Conservation (phyloP, 2,888 invertebrate genomes). For the Seira musarum region DNA sequence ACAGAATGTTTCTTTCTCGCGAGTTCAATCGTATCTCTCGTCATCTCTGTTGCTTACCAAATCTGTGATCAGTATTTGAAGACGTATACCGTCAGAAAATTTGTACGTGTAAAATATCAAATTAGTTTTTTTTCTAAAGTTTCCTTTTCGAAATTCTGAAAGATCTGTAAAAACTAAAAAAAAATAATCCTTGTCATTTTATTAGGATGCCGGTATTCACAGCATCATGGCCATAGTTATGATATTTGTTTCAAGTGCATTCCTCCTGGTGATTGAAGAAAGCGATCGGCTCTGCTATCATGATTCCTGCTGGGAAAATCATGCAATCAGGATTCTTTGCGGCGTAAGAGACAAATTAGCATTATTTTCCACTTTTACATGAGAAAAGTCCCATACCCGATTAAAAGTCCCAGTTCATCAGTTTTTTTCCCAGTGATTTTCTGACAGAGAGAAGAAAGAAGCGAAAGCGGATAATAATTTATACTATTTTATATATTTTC, state of each 20-base stretch:
- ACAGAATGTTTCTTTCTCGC: slow-evolving; percentile 58
- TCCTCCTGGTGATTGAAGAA: slow-evolving; percentile 55
- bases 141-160: not conserved
- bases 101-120: slow-evolving; percentile 46
- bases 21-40: slow-evolving; percentile 50
- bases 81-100: slow-evolving; percentile 59
- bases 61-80: slow-evolving; percentile 60
- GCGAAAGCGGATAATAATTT: slow-evolving; percentile 12
- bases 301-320: slow-evolving; percentile 45
- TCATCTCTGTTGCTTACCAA: slow-evolving; percentile 58
- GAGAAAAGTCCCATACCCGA: slow-evolving; percentile 2
- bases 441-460: slow-evolving; percentile 12
- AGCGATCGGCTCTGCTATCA: slow-evolving; percentile 51
- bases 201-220: slow-evolving; percentile 59
- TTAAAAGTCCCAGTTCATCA: not conserved
- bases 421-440: not conserved
- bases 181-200: slow-evolving; percentile 11
- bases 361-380: not conserved
- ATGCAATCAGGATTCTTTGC: slow-evolving; percentile 50
- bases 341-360: slow-evolving; percentile 39
- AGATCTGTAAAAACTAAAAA: slow-evolving; percentile 5
- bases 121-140: not conserved
- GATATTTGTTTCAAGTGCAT: slow-evolving; percentile 48
- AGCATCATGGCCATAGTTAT: slow-evolving; percentile 56
- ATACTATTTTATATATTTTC: slow-evolving; percentile 17